Base-by-base conservation (phyloP, 2,797 vertebrate species). In the Xerus rutilus region DNA sequence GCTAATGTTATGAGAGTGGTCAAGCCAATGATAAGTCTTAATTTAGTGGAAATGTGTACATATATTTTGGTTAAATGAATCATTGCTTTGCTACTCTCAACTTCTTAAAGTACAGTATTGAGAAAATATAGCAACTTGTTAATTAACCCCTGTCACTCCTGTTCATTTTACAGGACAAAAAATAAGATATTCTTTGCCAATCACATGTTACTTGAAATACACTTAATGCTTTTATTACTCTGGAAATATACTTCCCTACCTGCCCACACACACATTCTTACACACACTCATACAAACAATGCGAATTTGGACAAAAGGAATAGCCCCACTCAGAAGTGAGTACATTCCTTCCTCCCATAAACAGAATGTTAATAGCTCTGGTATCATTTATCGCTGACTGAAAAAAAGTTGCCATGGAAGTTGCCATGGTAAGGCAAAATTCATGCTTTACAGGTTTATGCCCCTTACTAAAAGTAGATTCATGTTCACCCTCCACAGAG, bases 261-360 rank as follows among this genome's bases (percentile, higher is more conserved):
- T 4, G 21, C 15, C 23, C 64, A 52, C 32, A 87, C 83, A 81
- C 57, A 43, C 23, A 57, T 52, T 35, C 30, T n/a, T 17, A 30
- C 30, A 81, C 9, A 65, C 14, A 49, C 39, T 45, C 13, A 59
- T 8, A 67, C 10, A 85, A 30, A 39, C 84, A 67, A 35, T 92
- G 76, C 78, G 95, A 76, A 95, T 92, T 79, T 57, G 57, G 64
- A 74, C 39, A 89, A 88, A 91, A 92, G 52, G 32, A 88, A 52
- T 25, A n/a, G 6, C 39, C 30, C 11, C 17, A 14, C 3, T 89
- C 72, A 64, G 82, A 96, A 94, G 73, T 96, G 77, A 62, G 4
- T 94, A 2, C 78, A 83, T 96, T 97, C 97, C n/a, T 97, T 97
- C 59, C 74, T 96, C 94, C 84, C 89, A 93, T 97, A 97, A 96